These are phyloP conservation scores for Nephrocerus scutellatus DNA, from an alignment of 2,888 invertebrate species.

Conservation along the genomic window DNA sequence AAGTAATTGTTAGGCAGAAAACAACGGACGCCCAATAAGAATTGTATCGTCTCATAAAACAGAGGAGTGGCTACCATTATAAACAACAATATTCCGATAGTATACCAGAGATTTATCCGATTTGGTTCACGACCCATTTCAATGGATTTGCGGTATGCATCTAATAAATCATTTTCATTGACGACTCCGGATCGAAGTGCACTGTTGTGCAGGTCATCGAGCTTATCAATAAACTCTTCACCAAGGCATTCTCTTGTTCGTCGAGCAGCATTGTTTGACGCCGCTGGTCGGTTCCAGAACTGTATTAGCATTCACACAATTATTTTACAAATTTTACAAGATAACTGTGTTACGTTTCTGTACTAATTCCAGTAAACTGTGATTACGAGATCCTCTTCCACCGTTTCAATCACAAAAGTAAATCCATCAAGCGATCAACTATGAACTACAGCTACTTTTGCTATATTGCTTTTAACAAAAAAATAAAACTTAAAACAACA, in stretches of 20 bases:
- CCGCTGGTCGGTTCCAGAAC: conserved; percentile 39
- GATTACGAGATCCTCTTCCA: no score
- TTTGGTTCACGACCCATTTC: conserved; percentile 33
- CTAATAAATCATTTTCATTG: conserved; percentile 36
- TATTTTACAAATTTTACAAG: no score
- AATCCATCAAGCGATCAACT: no score
- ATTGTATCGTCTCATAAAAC: conserved; percentile 41
- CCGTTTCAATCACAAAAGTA: no score
- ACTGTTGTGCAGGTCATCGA: conserved; percentile 38
- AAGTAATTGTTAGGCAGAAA: conserved; percentile 76
- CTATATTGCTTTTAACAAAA: no score
- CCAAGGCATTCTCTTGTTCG: conserved; percentile 33
- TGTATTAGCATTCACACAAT: conserved; percentile 23
- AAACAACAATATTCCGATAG: conserved; percentile 39
- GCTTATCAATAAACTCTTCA: conserved; percentile 32
- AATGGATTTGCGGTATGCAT: conserved; percentile 39
- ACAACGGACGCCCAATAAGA: conserved; percentile 60
- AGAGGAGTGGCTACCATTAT: conserved; percentile 43
- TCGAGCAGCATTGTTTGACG: conserved; percentile 27
- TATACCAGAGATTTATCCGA: conserved; percentile 37
- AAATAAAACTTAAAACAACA: no score
- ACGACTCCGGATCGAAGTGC: conserved; percentile 40
- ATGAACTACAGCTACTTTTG: no score
- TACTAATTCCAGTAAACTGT: no score
- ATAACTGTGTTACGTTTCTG: no score